These are phyloP conservation scores for Taenaris catops DNA, from an alignment of 2,888 invertebrate species.

Conservation along the genomic window DNA sequence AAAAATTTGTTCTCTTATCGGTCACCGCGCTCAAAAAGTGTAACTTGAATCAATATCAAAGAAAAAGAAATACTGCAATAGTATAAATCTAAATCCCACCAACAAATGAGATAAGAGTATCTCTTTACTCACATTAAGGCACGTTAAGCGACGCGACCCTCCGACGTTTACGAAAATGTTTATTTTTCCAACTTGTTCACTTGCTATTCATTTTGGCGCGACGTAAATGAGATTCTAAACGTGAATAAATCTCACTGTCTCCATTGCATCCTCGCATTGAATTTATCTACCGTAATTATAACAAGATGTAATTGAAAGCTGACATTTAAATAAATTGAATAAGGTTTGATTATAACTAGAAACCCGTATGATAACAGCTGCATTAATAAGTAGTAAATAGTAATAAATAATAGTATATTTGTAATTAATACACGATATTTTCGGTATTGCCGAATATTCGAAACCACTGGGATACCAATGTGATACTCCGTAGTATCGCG, in stretches of 20 bases:
- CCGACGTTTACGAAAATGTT: slow-evolving; percentile 40
- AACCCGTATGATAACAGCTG: too few species aligned
- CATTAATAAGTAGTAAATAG: too few species aligned
- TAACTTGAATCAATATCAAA: too few species aligned
- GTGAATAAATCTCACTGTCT: slow-evolving; percentile 36
- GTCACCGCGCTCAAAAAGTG: too few species aligned
- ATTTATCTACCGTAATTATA: not conserved
- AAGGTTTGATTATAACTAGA: not conserved
- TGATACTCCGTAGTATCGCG: too few species aligned
- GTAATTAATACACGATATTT: too few species aligned
- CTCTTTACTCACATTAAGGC: slow-evolving; percentile 62
- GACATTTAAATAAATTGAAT: not conserved
- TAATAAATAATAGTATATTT: too few species aligned
- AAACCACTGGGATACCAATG: too few species aligned
- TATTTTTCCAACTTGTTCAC: slow-evolving; percentile 67
- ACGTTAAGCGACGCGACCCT: slow-evolving; percentile 42
- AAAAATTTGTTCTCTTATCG: too few species aligned
- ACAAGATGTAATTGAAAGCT: not conserved
- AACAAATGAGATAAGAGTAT: slow-evolving; percentile 3
- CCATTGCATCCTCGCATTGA: not conserved
- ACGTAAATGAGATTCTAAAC: slow-evolving; percentile 70
- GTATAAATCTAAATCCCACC: not conserved
- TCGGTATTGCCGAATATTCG: too few species aligned
- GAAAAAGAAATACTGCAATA: slow-evolving; percentile 4
- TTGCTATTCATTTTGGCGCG: slow-evolving; percentile 57